Conservation (phyloP, 2,888 invertebrate genomes). For the Boloria euphrosyne region DNA sequence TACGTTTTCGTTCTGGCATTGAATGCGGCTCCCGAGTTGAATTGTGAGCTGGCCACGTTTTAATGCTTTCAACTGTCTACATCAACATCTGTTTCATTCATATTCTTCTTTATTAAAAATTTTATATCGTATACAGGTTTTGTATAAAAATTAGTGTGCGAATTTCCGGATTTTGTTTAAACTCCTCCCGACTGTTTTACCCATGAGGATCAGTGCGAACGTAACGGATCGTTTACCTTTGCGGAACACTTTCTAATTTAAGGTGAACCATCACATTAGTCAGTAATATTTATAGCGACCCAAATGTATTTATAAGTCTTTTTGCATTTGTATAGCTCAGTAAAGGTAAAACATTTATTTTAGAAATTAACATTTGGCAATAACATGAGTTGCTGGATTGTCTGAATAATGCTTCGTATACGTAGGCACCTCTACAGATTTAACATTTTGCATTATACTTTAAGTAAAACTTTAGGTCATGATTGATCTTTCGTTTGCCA, state of each 20-base stretch:
- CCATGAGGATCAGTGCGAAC: constrained; percentile 59
- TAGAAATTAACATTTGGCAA: not conserved
- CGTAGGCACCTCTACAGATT: too few relatives aligned
- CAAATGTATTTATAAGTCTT: constrained; percentile 37
- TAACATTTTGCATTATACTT: not conserved
- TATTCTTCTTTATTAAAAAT: not conserved
- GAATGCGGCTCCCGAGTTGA: constrained; percentile 70
- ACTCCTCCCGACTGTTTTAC: constrained; percentile 69
- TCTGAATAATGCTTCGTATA: too few relatives aligned
- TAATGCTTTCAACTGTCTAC: constrained; percentile 56
- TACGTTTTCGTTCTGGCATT: constrained; percentile 75
- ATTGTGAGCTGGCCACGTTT: constrained; percentile 62
- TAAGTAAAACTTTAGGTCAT: not conserved
- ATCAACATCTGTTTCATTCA: constrained; percentile 49
- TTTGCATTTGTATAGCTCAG: not conserved
- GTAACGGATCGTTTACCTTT: constrained; percentile 55
- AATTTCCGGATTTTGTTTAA: constrained; percentile 58
- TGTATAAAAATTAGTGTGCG: constrained; percentile 56
- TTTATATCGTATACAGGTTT: not conserved
- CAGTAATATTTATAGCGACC: constrained; percentile 49
- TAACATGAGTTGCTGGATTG: too few relatives aligned
- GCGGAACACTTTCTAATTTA: constrained; percentile 60
- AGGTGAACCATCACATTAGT: constrained; percentile 51
- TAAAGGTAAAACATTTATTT: not conserved
- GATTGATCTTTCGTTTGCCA: constrained; percentile 3